Evolutionary conservation across 2,113 vertebrate genomes (phyloP), one percentile per base, ranked within the genome.

Genomic region (Spermophilus dauricus): DNA sequence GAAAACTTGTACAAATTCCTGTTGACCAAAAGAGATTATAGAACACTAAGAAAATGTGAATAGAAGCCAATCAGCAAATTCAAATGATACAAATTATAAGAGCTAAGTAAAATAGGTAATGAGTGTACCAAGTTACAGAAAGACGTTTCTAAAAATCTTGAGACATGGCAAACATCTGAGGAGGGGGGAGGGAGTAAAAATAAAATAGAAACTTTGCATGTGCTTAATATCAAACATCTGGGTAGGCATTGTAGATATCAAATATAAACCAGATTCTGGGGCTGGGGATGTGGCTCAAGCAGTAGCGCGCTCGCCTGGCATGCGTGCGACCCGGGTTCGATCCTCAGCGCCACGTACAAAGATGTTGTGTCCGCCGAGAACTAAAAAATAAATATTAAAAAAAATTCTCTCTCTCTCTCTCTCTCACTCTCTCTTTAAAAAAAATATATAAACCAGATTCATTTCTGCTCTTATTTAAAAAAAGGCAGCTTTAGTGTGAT

Each of bases 141-240:
- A 86, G 72, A 86, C 95, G 18, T 88, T 96, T 89, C 48, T 89
- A 24, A 93, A 94, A 86, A 18, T 73, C n/a, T 28, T 86, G 28
- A 93, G 53, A 51, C 18, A 58, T 77, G 30, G 14, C 28, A 91
- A 89, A 95, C 30, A 73, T 61, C 34, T 91, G 30, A 20, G 34
- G 32, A 8, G 20, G 20, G 56, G 20, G 6, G 6, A 22, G 20
- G 7, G 20, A 58, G 22, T 8, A 8, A 26, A 63, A 26, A 26
- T 63, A 73, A 92, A 86, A 69, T 14, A 39, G 18, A 89, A 77
- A 48, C 0, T 82, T 88, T 86, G 72, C 22, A 73, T 56, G 51
- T 67, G 69, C 63, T 86, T 56, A 84, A 76, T 81, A 65, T 80
- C 16, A 80, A 94, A 86, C 85, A 69, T 70, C 73, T 76, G 16